These are phyloP conservation scores for Phoenicopterus ruber DNA, from an alignment of 2,113 vertebrate genomes.

Conservation along the genomic window DNA sequence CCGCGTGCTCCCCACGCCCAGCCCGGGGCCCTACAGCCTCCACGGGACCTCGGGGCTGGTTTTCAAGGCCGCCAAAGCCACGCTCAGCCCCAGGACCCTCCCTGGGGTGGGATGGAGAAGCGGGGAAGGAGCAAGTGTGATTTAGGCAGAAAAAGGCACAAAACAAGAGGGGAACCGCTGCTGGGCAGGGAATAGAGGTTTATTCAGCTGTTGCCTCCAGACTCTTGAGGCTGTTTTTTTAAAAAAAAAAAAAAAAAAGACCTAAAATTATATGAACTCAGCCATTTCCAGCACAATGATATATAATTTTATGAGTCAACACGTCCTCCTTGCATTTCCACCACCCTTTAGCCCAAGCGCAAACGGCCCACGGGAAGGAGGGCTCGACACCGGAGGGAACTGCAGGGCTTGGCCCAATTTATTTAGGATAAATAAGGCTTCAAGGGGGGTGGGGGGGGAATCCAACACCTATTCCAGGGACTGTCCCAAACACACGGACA, in stretches of 20 bases:
- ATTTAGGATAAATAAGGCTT: not conserved
- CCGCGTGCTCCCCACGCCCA: not conserved
- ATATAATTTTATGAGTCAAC: not conserved
- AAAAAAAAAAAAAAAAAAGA: not conserved
- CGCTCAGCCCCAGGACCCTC: not conserved
- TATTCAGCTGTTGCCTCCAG: conserved; percentile 7
- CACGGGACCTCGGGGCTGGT: rapidly evolving
- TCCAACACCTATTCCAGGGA: not conserved
- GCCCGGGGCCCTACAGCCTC: not conserved
- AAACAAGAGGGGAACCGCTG: conserved; percentile 22
- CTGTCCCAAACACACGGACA: not conserved
- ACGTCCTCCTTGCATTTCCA: not conserved
- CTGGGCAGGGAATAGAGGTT: conserved; percentile 41
- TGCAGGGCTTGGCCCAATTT: not conserved
- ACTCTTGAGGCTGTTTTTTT: not conserved
- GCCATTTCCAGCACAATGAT: conserved; percentile 9
- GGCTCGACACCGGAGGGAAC: not conserved
- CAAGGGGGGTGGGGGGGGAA: no score
- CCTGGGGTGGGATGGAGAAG: not conserved
- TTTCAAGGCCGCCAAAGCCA: not conserved
- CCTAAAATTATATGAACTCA: conserved; percentile 1
- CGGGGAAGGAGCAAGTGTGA: not conserved
- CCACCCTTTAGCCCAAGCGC: not conserved
- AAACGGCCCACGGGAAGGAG: not conserved
- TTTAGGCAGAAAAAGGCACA: not conserved